Conservation (phyloP, 23 tunicate species). For the Diplosoma virens region DNA sequence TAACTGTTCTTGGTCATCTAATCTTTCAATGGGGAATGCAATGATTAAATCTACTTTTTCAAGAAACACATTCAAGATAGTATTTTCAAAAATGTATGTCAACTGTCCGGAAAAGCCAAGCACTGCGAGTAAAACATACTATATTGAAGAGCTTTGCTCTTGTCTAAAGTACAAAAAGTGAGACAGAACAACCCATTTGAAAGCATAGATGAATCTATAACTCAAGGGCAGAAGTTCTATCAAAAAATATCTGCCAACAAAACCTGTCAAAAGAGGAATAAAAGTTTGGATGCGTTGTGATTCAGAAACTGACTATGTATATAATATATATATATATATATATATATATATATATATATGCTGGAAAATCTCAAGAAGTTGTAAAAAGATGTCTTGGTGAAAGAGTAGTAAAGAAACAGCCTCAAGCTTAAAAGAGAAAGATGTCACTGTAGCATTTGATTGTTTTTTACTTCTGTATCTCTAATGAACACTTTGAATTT, state of each 20-base stretch:
- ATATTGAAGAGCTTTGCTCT: slow-evolving; percentile 19
- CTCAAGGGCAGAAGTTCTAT: slow-evolving; percentile 21
- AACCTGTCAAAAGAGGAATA: slow-evolving; percentile 36
- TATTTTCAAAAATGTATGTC: slow-evolving; percentile 25
- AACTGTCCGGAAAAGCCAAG: slow-evolving; percentile 18
- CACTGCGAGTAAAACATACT: slow-evolving; percentile 9
- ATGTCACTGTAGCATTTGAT: slow-evolving; percentile 35
- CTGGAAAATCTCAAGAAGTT: slow-evolving; percentile 14
- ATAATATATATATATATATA: slow-evolving; percentile 14
- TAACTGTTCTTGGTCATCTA: slow-evolving; percentile 20
- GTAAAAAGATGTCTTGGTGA: slow-evolving; percentile 25
- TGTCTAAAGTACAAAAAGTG: slow-evolving; percentile 25
- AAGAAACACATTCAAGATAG: slow-evolving; percentile 27
- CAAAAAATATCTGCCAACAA: slow-evolving; percentile 22
- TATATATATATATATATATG: too few relatives aligned
- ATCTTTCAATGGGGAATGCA: slow-evolving; percentile 19
- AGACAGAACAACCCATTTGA: slow-evolving; percentile 17
- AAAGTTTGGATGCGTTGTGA: slow-evolving; percentile 32
- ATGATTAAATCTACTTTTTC: slow-evolving; percentile 23
- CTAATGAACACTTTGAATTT: slow-evolving; percentile 22
- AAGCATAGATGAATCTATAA: slow-evolving; percentile 27
- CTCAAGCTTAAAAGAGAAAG: slow-evolving; percentile 24
- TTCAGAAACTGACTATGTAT: slow-evolving; percentile 25
- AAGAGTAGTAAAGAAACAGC: slow-evolving; percentile 32
- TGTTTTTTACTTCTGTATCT: slow-evolving; percentile 29